phyloP scores from a whole-genome alignment of 2,797 vertebrate genomes.

The Synaphobranchus kaupii region DNA sequence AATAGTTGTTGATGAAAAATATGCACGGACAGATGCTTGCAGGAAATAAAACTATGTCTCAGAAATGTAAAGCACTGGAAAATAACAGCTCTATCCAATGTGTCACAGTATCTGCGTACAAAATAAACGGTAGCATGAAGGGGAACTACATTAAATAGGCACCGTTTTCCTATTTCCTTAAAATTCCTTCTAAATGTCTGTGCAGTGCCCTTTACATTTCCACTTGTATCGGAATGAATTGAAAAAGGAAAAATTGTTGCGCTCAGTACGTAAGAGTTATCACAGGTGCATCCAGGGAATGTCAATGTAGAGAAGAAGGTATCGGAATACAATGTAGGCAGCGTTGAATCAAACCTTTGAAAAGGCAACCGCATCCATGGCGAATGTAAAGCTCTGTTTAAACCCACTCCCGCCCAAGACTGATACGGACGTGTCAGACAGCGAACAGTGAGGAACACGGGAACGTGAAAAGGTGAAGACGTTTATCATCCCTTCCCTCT shows the following conservation, averaged over 20 bases:
- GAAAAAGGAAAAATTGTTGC: too few species aligned
- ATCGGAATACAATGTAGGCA: background rate
- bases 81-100: background rate
- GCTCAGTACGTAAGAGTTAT: too few species aligned
- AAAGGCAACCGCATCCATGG: background rate
- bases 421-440: background rate
- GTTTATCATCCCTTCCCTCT: background rate
- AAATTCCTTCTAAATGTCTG: background rate
- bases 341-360: background rate
- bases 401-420: background rate
- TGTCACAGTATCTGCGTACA: background rate
- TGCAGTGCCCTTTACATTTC: background rate
- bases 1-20: background rate
- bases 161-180: background rate
- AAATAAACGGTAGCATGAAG: background rate
- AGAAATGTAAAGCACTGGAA: background rate
- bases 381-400: background rate
- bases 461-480: background rate
- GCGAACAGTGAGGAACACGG: background rate
- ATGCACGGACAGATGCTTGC: slow-evolving; percentile 24
- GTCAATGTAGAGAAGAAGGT: too few species aligned
- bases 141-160: background rate
- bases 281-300: too few species aligned
- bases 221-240: background rate
- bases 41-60: slow-evolving; percentile 42